Evolutionary conservation across 2,888 invertebrate species (phyloP).

Genomic region (Drosophila hawaiiensis): DNA sequence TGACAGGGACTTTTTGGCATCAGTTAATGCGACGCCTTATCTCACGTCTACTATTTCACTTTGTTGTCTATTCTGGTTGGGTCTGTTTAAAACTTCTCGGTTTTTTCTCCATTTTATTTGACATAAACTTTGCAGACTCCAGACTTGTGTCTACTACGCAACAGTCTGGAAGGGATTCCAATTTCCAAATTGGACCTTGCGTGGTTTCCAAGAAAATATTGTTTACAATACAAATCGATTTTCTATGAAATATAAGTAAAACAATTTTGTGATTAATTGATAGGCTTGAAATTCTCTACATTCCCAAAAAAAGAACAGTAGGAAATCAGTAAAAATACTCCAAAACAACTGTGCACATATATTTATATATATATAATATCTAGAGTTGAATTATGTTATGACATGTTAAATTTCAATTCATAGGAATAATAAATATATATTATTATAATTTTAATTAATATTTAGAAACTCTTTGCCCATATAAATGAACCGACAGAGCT

Average conservation of each 20-base stretch:
- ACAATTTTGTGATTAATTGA: background rate
- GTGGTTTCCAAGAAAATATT: background rate
- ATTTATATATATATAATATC: too few relatives aligned
- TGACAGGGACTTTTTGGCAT: slow-evolving; percentile 21
- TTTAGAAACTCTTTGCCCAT: background rate
- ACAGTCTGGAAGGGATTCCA: background rate
- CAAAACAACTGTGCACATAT: too few relatives aligned
- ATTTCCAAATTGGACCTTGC: background rate
- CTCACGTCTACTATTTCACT: slow-evolving; percentile 35
- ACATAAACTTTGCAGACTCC: slow-evolving; percentile 13
- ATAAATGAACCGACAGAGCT: background rate
- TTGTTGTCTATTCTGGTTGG: background rate
- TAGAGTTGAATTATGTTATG: background rate
- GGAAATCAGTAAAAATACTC: background rate
- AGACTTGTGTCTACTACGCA: background rate
- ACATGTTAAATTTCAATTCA: background rate
- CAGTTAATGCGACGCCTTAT: slow-evolving; percentile 54
- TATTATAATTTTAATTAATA: background rate
- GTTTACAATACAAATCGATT: background rate
- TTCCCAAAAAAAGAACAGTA: background rate
- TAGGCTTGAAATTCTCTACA: background rate
- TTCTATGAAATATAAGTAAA: background rate
- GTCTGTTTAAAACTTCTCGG: slow-evolving; percentile 1
- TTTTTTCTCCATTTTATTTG: background rate
- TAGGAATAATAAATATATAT: background rate